Evolutionary conservation across 2,888 invertebrate species (phyloP).

Genomic region (Dryadula phaetusa): DNA sequence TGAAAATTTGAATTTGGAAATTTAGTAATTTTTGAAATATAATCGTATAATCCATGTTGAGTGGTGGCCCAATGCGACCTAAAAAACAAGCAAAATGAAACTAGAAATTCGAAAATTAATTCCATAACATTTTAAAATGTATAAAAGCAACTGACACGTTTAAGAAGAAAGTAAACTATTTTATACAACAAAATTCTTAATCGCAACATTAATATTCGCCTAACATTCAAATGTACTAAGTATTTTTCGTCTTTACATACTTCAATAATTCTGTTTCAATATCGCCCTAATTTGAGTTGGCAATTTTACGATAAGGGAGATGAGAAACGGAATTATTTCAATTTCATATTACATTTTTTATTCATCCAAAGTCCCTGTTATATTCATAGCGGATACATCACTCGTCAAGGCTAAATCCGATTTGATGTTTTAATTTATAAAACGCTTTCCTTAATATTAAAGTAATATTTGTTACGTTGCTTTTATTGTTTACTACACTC

Average conservation of each 20-base stretch:
- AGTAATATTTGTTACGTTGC: not conserved
- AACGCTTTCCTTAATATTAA: slow-evolving; percentile 2
- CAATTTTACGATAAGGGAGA: slow-evolving; percentile 39
- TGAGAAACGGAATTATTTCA: slow-evolving; percentile 42
- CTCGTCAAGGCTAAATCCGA: slow-evolving; percentile 24
- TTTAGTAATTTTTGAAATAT: too few species aligned
- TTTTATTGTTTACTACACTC: too few species aligned
- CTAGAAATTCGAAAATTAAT: too few species aligned
- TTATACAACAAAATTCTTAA: too few species aligned
- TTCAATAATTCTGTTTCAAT: slow-evolving; percentile 12
- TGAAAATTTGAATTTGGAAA: too few species aligned
- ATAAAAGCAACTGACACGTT: too few species aligned
- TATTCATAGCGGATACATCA: slow-evolving; percentile 24
- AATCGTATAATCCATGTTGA: too few species aligned
- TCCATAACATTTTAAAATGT: too few species aligned
- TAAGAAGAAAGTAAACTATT: too few species aligned
- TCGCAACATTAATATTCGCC: not conserved
- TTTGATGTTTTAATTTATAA: slow-evolving; percentile 20
- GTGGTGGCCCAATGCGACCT: too few species aligned
- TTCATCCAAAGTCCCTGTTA: slow-evolving; percentile 35
- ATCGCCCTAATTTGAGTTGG: slow-evolving; percentile 33
- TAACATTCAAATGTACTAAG: not conserved
- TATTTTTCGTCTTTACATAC: not conserved
- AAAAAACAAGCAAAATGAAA: too few species aligned
- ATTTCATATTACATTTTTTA: slow-evolving; percentile 43